phyloP scores from a whole-genome alignment of 2,797 vertebrate species.

The Cirrhinus molitorella region DNA sequence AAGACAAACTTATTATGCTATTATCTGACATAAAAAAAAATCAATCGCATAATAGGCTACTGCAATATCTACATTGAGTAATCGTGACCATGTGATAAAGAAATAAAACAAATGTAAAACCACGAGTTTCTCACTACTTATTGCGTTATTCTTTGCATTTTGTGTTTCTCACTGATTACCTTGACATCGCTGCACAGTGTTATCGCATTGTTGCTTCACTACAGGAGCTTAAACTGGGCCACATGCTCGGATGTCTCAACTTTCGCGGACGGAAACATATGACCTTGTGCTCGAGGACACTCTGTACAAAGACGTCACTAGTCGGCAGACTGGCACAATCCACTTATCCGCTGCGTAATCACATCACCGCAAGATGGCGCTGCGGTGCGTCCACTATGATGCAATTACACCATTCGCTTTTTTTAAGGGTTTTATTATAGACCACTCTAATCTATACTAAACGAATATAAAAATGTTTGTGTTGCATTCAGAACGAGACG shows the following conservation, averaged over 20 bases:
- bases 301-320: conserved; percentile 75
- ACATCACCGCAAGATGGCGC: conserved; percentile 70
- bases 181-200: background rate
- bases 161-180: background rate
- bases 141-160: background rate
- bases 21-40: background rate
- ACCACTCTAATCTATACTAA: conserved; percentile 32
- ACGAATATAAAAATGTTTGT: background rate
- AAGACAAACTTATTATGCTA: too few relatives aligned
- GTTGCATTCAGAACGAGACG: background rate
- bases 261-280: conserved; percentile 61
- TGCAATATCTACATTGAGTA: too few relatives aligned
- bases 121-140: background rate
- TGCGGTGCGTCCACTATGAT: conserved; percentile 13
- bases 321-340: conserved; percentile 51
- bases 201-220: conserved; percentile 31
- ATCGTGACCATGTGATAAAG: background rate
- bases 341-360: conserved; percentile 52
- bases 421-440: conserved; percentile 52
- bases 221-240: conserved; percentile 43
- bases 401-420: conserved; percentile 42
- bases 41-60: too few relatives aligned
- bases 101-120: background rate
- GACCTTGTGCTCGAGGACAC: conserved; percentile 83
- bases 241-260: conserved; percentile 57